A percentile compares a stretch with the other conserved stretches of the same genome.
Conservation (phyloP, 2,888 invertebrate genomes). For the Falcaria lacertinaria region DNA sequence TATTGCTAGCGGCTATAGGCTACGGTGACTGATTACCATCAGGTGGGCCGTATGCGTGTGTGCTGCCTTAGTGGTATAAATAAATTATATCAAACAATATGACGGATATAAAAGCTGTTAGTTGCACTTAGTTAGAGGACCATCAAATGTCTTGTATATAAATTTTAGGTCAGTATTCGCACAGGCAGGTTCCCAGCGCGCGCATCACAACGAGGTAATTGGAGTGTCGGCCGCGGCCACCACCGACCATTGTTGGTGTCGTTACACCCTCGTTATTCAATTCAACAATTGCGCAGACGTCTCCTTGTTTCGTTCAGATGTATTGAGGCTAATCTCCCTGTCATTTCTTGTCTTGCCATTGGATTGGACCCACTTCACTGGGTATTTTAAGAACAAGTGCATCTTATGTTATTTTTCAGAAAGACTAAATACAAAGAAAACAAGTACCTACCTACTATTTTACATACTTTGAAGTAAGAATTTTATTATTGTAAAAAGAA, state of each 20-base stretch:
- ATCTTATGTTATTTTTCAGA: too few relatives aligned
- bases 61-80: too few relatives aligned
- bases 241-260: slow-evolving; percentile 66
- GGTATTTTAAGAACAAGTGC: background rate
- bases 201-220: slow-evolving; percentile 69
- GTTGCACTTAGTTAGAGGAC: background rate
- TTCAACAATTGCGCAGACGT: slow-evolving; percentile 56
- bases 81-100: too few relatives aligned
- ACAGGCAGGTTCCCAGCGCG: slow-evolving; percentile 61
- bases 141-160: background rate
- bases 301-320: slow-evolving; percentile 59
- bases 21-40: too few relatives aligned
- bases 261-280: slow-evolving; percentile 77
- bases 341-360: slow-evolving; percentile 28
- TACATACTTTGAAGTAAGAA: too few relatives aligned
- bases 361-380: slow-evolving; percentile 11
- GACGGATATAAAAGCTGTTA: too few relatives aligned
- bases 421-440: too few relatives aligned
- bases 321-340: slow-evolving; percentile 58
- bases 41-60: too few relatives aligned
- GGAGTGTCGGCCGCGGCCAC: slow-evolving; percentile 42
- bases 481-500: too few relatives aligned
- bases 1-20: too few relatives aligned
- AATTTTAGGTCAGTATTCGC: slow-evolving; percentile 40
- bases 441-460: too few relatives aligned